Evolutionary conservation across 2,888 invertebrate genomes (phyloP), one percentile per base, ranked within the genome.

Genomic region (Odontothrips loti): DNA sequence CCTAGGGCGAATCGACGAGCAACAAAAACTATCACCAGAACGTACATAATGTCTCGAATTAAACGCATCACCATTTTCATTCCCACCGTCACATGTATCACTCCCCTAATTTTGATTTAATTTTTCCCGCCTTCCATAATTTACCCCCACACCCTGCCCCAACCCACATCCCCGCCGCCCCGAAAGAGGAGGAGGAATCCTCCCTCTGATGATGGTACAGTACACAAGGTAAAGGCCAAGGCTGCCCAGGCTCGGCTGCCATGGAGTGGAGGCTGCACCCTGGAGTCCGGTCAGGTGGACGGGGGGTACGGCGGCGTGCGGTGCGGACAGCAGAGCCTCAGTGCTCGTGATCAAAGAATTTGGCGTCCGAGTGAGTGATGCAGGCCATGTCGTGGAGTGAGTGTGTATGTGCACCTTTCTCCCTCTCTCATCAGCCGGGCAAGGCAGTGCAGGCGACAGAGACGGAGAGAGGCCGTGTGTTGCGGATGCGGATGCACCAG

Each of bases 61-160:
- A 75, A 75, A 75, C 68, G 68, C 68, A 75, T 27, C 68, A 75
- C 27, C 68, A 75, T 75, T 75, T 75, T 75, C 68, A 75, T 75
- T 75, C 68, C 68, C 68, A 27, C 68, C 68, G 68, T 75, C 68
- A 75, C 68, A 75, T 75, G 68, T 75, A 75, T 75, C 68, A 75
- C 68, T 75, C 68, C 68, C 68, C 68, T 75, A 75, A 75, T 75
- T 75, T 75, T 75, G 68, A 75, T 75, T 75, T 75, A 75, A 75
- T 75, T 75, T 75, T 75, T 75, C 68, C 68, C 68, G 68, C 68
- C 68, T 75, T 75, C 68, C 68, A 75, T 75, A 75, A 75, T 75
- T 75, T 75, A 75, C 68, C 34, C 34, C 34, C 34, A 2, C 34
- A 43, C n/a, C n/a, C n/a, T n/a, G n/a, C n/a, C n/a, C n/a, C 34